phyloP scores from a whole-genome alignment of 2,888 invertebrate species.

The Ophion ventricosus region DNA sequence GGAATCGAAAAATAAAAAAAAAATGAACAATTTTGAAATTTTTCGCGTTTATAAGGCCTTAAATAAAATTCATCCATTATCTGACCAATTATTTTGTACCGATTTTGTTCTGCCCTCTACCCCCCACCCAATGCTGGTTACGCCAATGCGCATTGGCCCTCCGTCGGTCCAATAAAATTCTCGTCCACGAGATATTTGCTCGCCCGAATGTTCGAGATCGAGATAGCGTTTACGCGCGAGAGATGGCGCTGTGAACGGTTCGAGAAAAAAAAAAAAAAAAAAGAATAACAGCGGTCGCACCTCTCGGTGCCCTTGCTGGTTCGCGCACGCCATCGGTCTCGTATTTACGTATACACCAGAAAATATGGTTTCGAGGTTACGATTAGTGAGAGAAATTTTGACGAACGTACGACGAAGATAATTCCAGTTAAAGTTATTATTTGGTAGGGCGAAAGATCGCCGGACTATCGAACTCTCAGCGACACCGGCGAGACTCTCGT shows the following conservation, averaged over 20 bases:
- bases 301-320: conserved; percentile 29
- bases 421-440: conserved; percentile 16
- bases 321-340: conserved; percentile 9
- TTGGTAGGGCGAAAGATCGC: not conserved
- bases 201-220: conserved; percentile 9
- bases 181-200: not conserved
- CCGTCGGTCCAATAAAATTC: not conserved
- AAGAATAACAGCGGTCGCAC: conserved; percentile 23
- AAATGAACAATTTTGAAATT: too few relatives aligned
- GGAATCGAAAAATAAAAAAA: too few relatives aligned
- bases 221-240: not conserved
- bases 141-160: not conserved
- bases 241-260: conserved; percentile 38
- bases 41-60: too few relatives aligned
- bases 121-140: too few relatives aligned
- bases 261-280: conserved; percentile 17
- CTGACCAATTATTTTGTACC: too few relatives aligned
- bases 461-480: conserved; percentile 23
- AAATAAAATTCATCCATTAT: too few relatives aligned
- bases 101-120: too few relatives aligned
- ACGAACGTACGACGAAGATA: not conserved
- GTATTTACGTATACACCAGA: conserved; percentile 11
- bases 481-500: conserved; percentile 34
- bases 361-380: conserved; percentile 54
- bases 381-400: not conserved